phyloP scores from a whole-genome alignment of 2,113 vertebrate species.

The Anas platyrhynchos region DNA sequence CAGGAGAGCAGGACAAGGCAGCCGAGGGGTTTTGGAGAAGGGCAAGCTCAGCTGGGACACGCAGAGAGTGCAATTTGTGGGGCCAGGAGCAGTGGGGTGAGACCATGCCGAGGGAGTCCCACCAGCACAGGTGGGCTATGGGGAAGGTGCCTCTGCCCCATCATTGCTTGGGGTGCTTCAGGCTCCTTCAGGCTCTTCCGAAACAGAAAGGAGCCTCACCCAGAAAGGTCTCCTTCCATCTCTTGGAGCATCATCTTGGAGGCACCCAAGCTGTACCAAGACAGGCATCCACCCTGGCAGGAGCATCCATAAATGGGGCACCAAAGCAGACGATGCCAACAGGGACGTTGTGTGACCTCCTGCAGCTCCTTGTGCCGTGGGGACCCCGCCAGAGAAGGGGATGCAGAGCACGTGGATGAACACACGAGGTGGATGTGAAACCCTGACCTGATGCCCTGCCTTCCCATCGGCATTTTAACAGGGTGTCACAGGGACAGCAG shows the following conservation, averaged over 20 bases:
- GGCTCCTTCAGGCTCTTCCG: neutral
- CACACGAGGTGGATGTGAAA: neutral
- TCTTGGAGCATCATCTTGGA: neutral
- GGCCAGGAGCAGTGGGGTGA: neutral
- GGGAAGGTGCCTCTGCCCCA: neutral
- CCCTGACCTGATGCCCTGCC: neutral
- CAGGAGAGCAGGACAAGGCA: neutral
- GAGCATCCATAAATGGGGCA: neutral
- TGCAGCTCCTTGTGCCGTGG: rapidly evolving
- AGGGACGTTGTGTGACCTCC: neutral
- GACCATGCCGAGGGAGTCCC: rapidly evolving
- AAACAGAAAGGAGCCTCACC: neutral
- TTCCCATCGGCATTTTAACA: neutral
- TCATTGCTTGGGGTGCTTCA: neutral
- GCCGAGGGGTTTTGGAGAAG: neutral
- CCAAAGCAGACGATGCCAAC: neutral
- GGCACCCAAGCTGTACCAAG: neutral
- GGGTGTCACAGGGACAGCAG: neutral
- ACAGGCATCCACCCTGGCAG: neutral
- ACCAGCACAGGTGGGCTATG: rapidly evolving
- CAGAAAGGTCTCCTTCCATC: neutral
- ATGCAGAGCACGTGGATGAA: neutral
- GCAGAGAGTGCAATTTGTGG: neutral
- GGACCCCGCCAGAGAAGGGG: neutral
- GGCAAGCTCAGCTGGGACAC: neutral